phyloP scores from a whole-genome alignment of 2,113 vertebrate genomes.

The Varanus komodoensis region DNA sequence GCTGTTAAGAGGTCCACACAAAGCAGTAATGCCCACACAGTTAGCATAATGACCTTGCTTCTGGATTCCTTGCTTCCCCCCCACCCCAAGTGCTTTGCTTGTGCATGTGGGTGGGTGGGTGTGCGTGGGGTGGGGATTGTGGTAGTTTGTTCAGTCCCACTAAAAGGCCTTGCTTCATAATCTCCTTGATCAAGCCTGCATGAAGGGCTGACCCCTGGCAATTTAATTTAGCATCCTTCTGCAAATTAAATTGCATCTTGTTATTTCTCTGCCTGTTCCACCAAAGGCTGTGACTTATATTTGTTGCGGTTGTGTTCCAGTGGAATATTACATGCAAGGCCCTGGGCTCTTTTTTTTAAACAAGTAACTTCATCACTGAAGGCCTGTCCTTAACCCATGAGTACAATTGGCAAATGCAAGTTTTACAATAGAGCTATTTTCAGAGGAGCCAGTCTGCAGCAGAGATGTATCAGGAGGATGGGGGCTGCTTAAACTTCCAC shows the following conservation, averaged over 20 bases:
- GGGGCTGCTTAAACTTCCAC: not conserved
- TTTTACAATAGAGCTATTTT: not conserved
- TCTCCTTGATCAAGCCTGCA: not conserved
- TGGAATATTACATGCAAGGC: not conserved
- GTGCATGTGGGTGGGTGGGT: too few species aligned
- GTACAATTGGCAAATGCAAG: not conserved
- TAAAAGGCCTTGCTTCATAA: not conserved
- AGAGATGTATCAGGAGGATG: not conserved
- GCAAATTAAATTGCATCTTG: not conserved
- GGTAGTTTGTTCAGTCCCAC: accelerated
- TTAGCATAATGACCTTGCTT: accelerated
- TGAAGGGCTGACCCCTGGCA: accelerated
- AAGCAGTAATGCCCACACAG: not conserved
- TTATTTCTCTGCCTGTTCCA: not conserved
- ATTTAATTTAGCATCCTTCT: not conserved
- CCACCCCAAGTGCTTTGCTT: too few species aligned
- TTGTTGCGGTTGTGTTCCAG: not conserved
- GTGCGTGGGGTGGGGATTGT: not conserved
- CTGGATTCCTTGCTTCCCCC: not conserved
- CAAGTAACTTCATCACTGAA: not conserved
- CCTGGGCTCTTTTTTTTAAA: not conserved
- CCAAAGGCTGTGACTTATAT: not conserved
- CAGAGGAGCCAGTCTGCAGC: not conserved
- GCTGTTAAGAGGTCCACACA: not conserved
- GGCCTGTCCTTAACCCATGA: not conserved